phyloP scores from a whole-genome alignment of 1,140 invertebrate genomes.

The Mizuhopecten yessoensis region DNA sequence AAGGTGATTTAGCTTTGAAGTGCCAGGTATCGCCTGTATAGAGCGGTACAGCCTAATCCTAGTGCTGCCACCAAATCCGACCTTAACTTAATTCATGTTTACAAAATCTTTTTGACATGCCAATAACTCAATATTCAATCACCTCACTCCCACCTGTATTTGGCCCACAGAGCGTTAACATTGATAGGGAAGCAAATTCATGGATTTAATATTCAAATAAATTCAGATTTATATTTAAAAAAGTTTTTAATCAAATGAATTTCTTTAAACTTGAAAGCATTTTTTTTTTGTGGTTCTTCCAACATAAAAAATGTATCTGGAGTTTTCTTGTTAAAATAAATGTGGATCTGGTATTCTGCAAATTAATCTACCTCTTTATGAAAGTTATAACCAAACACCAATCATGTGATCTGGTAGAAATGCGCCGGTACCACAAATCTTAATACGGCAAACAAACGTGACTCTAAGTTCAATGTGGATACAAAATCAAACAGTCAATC shows the following conservation, averaged over 20 bases:
- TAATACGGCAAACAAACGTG: not conserved
- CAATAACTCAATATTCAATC: constrained; percentile 29
- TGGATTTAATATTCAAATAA: constrained; percentile 40
- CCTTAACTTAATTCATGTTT: constrained; percentile 28
- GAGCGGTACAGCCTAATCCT: not conserved
- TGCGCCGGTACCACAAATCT: not conserved
- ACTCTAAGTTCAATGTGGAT: not conserved
- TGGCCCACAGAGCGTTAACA: constrained; percentile 6
- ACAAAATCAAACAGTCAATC: constrained; percentile 30
- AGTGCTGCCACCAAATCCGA: constrained; percentile 2
- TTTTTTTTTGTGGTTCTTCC: not conserved
- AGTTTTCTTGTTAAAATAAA: too few relatives aligned
- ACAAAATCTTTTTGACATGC: constrained; percentile 39
- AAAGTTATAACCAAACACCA: too few relatives aligned
- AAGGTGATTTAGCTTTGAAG: constrained; percentile 38
- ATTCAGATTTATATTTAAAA: not conserved
- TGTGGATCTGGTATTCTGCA: too few relatives aligned
- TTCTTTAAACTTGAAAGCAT: not conserved
- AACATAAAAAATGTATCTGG: too few relatives aligned
- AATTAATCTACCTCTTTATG: too few relatives aligned
- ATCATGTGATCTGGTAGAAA: not conserved
- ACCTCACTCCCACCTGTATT: constrained; percentile 19
- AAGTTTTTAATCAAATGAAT: not conserved
- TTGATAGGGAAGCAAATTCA: constrained; percentile 26
- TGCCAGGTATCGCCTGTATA: constrained; percentile 29